Evolutionary conservation across 2,113 vertebrate genomes (phyloP).

Genomic region (Passer domesticus): DNA sequence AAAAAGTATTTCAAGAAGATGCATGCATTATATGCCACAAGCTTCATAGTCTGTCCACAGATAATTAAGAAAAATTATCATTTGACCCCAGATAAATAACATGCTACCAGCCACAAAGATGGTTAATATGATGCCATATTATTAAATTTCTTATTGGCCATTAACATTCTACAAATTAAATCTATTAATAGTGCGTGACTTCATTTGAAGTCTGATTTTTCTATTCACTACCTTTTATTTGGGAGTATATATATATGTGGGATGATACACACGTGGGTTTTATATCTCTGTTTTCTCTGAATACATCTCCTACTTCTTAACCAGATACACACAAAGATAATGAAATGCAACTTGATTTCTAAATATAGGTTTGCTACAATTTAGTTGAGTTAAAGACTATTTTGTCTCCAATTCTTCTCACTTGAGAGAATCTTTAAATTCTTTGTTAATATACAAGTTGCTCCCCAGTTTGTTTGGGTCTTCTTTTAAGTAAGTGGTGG

Average conservation of each 20-base stretch:
- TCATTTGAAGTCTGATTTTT: not conserved
- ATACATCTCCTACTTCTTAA: not conserved
- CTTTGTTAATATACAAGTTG: not conserved
- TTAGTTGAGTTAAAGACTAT: not conserved
- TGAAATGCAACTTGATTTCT: not conserved
- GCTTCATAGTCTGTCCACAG: not conserved
- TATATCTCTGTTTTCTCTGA: not conserved
- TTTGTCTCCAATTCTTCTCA: not conserved
- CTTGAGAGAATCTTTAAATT: not conserved
- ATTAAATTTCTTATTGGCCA: constrained; percentile 39
- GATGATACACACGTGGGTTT: not conserved
- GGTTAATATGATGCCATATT: constrained; percentile 3
- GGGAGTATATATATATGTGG: not conserved
- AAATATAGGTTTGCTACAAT: not conserved
- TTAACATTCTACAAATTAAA: constrained; percentile 1
- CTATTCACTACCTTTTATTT: not conserved
- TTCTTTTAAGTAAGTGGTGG: not conserved
- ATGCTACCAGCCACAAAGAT: not conserved
- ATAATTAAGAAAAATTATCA: not conserved
- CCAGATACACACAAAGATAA: not conserved
- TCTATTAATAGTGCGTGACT: not conserved
- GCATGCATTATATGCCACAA: not conserved
- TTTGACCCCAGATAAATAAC: constrained; percentile 10
- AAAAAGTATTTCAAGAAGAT: not conserved
- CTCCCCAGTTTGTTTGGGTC: not conserved